Evolutionary conservation across 1,140 invertebrate genomes (phyloP).

Genomic region (Drosophila oshimai): DNA sequence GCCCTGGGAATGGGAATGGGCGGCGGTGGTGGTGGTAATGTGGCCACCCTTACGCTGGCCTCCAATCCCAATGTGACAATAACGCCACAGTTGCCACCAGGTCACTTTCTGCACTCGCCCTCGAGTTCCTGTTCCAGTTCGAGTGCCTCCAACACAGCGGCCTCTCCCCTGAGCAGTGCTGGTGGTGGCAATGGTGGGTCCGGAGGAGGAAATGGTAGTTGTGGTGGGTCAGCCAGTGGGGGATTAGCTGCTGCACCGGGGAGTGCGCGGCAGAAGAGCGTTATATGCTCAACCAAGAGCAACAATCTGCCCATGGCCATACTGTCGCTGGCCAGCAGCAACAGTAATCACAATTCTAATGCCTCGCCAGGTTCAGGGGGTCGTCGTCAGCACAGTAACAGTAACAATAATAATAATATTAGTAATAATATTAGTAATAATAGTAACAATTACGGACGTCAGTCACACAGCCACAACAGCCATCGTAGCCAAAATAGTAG

Average conservation of each 20-base stretch:
- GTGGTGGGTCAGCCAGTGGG: neutral
- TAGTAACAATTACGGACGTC: conserved; percentile 43
- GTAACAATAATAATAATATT: no score
- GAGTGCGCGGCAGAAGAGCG: conserved; percentile 63
- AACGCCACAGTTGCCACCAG: conserved; percentile 72
- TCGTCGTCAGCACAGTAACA: no score
- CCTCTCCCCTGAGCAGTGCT: conserved; percentile 52
- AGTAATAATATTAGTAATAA: neutral
- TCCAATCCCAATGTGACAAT: conserved; percentile 79
- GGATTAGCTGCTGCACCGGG: neutral
- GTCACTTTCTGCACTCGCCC: conserved; percentile 71
- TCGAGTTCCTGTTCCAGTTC: conserved; percentile 63
- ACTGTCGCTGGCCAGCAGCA: conserved; percentile 48
- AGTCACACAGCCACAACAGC: conserved; percentile 57
- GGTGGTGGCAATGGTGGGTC: neutral
- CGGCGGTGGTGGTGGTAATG: conserved; percentile 33
- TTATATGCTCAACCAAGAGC: conserved; percentile 74
- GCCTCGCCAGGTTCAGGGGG: neutral
- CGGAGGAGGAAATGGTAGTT: neutral
- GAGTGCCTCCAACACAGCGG: conserved; percentile 65
- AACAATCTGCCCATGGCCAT: conserved; percentile 63
- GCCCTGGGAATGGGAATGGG: conserved; percentile 22
- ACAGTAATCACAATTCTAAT: no score
- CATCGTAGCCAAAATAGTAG: conserved; percentile 24
- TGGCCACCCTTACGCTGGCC: conserved; percentile 61